Percentiles rank a stretch among this genome's conserved stretches.
Conservation (phyloP, 2,113 vertebrate genomes). For the Tragelaphus strepsiceros region DNA sequence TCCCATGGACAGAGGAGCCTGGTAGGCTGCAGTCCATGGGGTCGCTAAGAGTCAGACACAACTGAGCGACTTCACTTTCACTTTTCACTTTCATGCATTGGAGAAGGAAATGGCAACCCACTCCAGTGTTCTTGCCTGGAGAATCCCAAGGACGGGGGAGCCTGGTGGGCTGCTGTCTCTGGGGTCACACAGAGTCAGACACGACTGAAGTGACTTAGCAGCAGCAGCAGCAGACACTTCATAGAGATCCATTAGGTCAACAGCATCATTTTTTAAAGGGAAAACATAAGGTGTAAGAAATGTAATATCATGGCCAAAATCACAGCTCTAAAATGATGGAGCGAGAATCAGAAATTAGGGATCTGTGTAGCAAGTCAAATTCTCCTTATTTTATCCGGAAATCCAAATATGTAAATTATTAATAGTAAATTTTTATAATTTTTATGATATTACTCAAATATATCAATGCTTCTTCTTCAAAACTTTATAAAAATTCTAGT, state of each 20-base stretch:
- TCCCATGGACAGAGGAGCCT: no score
- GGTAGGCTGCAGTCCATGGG: no score
- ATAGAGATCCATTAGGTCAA: neutral
- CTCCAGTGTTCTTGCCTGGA: no score
- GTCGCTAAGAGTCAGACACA: no score
- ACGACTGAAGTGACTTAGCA: no score
- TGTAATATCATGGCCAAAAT: conserved; percentile 7
- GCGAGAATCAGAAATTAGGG: neutral
- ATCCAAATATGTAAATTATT: neutral
- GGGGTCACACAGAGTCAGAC: no score
- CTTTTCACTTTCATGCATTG: no score
- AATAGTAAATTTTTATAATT: neutral
- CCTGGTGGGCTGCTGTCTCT: no score
- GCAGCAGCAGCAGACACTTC: no score
- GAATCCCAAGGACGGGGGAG: no score
- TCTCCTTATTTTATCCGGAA: conserved; percentile 24
- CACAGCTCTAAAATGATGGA: neutral
- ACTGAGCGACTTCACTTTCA: no score
- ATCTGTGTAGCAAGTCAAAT: neutral
- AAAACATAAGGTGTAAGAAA: neutral
- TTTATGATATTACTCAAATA: neutral
- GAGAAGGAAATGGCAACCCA: no score
- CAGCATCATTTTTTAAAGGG: neutral
- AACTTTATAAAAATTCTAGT: neutral
- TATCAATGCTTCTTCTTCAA: neutral